Evolutionary conservation across 2,113 vertebrate species (phyloP).

Genomic region (Peromyscus maniculatus): DNA sequence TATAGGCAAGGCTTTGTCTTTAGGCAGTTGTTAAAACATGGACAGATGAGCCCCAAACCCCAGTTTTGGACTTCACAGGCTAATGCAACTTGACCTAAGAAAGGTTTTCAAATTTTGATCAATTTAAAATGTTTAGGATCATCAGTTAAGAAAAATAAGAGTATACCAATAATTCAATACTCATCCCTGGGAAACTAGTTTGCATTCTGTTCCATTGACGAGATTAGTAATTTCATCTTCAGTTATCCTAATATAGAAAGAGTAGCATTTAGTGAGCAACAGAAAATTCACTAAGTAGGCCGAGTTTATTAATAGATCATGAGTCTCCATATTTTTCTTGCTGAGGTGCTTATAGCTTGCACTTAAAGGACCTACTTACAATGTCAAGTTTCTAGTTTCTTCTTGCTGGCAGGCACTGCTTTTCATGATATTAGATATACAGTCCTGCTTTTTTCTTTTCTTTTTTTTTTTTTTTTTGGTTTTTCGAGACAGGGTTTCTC

Average conservation of each 20-base stretch:
- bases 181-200: neutral
- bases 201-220: neutral
- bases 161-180: neutral
- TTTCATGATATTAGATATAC: neutral
- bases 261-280: constrained; percentile 32
- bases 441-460: neutral
- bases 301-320: constrained; percentile 48
- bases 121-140: constrained; percentile 24
- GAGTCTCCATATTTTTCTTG: constrained; percentile 55
- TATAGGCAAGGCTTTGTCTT: neutral
- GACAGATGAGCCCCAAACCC: neutral
- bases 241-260: neutral
- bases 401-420: neutral
- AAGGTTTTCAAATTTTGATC: neutral
- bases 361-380: constrained; percentile 33
- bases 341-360: neutral
- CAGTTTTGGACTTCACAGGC: neutral
- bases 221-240: constrained; percentile 26
- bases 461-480: too few relatives aligned
- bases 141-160: neutral
- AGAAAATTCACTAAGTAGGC: neutral
- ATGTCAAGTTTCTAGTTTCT: constrained; percentile 48
- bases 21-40: neutral
- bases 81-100: constrained; percentile 7
- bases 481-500: too few relatives aligned